A percentile compares a stretch with the other conserved stretches of the same genome.
Conservation (phyloP, 2,797 vertebrate species). For the Spinibarbus caldwelli region DNA sequence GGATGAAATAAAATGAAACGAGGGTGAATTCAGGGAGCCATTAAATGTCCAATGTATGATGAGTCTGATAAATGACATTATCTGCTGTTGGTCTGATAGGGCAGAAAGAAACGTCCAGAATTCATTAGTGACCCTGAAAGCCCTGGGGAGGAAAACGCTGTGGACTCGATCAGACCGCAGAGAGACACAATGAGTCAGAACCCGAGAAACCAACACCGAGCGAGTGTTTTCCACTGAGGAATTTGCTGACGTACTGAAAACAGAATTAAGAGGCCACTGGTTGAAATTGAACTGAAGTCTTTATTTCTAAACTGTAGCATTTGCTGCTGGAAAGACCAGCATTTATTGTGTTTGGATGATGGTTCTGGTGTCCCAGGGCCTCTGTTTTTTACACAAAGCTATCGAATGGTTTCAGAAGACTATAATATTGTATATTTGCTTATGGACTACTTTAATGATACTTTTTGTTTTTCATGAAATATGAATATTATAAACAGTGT, state of each 20-base stretch:
- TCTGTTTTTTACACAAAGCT: not conserved
- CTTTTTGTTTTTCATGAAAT: not conserved
- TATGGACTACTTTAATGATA: not conserved
- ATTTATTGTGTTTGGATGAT: not conserved
- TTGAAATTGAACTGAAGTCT: not conserved
- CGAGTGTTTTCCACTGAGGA: not conserved
- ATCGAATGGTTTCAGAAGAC: not conserved
- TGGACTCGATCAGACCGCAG: not conserved
- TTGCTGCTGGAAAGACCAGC: not conserved
- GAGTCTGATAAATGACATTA: constrained; percentile 20
- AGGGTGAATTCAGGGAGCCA: constrained; percentile 1
- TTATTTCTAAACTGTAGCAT: not conserved
- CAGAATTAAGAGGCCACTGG: not conserved
- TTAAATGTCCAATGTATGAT: constrained; percentile 3
- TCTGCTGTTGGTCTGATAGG: not conserved
- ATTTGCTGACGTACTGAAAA: not conserved
- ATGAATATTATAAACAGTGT: not conserved
- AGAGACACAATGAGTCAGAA: constrained; percentile 14
- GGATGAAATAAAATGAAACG: not conserved
- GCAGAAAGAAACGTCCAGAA: constrained; percentile 19
- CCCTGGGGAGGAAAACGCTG: not conserved
- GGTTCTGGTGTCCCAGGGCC: not conserved
- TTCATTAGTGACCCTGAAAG: constrained; percentile 10
- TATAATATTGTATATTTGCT: not conserved
- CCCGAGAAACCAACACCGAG: not conserved